Base-by-base conservation (phyloP, 2,113 vertebrate genomes). In the Ia io region DNA sequence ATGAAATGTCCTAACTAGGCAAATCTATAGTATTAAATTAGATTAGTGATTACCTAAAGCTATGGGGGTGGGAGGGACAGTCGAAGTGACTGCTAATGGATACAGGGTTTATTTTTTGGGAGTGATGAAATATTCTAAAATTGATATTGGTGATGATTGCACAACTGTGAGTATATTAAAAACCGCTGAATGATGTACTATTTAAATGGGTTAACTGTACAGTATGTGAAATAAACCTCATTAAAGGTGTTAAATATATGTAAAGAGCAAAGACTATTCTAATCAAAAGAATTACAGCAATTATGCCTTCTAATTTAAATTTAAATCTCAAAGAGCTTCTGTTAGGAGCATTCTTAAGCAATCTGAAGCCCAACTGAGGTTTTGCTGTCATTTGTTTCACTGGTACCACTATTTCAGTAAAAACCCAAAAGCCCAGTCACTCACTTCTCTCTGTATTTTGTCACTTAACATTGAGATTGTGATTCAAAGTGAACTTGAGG, bases 271-370 rank as follows among this genome's bases (percentile, higher is more conserved):
- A 97, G 95, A 95, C 77, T 95, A 17, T 90, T 97, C 96, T 88
- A 95, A 67, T 74, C 32, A 73, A 83, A 96, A 63, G 59, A 23
- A 97, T 93, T 87, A 91, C 1, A 93, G 37, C 42, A 97, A 92
- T 96, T 93, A 90, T 94, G 91, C 90, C 69, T 96, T 88, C 9
- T 95, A 90, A 93, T 91, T 97, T 88, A 90, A 97, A 94, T 97
- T 95, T 71, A 97, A 96, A 95, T 94, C 70, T 91, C 92, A 94
- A 86, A 97, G n/a, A 87, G 16, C 23, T 83, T 49, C 49, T 90
- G 28, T 14, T 96, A 94, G 70, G 37, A 84, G 30, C 9, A 76
- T 74, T 93, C 37, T 96, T 93, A 96, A 96, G 97, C 25, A 12
- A 83, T 88, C 56, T 49, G 32, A 97, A 96, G 20, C 0, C 93